Base-by-base conservation (phyloP, 1,140 invertebrate genomes). In the Lamellibrachia luymesi region DNA sequence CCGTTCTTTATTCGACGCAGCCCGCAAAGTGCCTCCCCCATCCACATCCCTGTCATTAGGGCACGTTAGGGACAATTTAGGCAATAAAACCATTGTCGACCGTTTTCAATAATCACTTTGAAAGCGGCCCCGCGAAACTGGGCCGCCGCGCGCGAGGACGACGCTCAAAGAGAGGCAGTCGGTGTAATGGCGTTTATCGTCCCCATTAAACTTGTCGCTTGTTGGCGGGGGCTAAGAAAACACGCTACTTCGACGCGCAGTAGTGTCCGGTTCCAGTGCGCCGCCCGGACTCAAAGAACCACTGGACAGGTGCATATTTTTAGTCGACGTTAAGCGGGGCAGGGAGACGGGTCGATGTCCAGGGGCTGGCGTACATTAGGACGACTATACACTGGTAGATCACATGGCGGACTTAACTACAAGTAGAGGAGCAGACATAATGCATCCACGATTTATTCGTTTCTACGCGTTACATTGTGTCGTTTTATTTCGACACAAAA, bases 101-200 rank as follows among this genome's bases (percentile, higher is more conserved):
- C 64, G 64, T 80, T 80, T 80, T 80, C 64, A 80, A 80, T 80
- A 80, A 80, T 80, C 64, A 80, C 64, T 80, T 80, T 80, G 64
- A 80, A 80, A 80, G 64, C 64, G 64, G 64, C 64, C 38, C 64
- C 8, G 64, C 64, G 64, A 10, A 80, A 80, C 64, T 80, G 6
- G 2, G 64, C 17, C 64, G 64, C 64, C 64, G 13, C 64, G 13
- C 64, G 64, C 64, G 64, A 80, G 64, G 13, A 17, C 64, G 64
- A 80, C 17, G 64, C 64, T 80, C 13, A 80, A 80, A 80, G 64
- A 80, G 64, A 80, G 64, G 64, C 64, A 80, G 64, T 80, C 64
- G 64, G 64, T 80, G 64, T 80, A 80, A 80, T 80, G 64, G 64
- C 64, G 64, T 80, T 80, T 80, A 80, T 80, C 64, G 64, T 80